Evolutionary conservation across 1,140 invertebrate species (phyloP).

Genomic region (Druon quercuslanigerum): DNA sequence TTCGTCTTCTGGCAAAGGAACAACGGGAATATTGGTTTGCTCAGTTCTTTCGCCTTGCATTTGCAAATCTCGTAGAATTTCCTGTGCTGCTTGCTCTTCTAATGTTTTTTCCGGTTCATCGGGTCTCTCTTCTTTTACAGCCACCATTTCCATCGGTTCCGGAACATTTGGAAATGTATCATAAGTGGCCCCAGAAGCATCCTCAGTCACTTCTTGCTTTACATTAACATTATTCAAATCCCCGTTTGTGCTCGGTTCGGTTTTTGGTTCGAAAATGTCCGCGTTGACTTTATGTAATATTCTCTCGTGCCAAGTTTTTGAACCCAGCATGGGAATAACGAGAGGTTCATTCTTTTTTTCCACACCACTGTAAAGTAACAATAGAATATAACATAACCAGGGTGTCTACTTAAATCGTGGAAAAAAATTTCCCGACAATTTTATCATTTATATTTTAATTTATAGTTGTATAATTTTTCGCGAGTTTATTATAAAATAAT

Average conservation of each 20-base stretch:
- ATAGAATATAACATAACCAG: slow-evolving; percentile 35
- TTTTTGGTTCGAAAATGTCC: slow-evolving; percentile 63
- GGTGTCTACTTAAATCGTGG: neutral
- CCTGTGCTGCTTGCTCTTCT: slow-evolving; percentile 78
- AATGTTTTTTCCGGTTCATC: slow-evolving; percentile 57
- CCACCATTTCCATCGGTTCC: slow-evolving; percentile 8
- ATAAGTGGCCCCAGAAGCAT: neutral
- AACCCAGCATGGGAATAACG: slow-evolving; percentile 79
- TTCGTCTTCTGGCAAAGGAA: slow-evolving; percentile 75
- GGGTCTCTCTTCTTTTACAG: slow-evolving; percentile 51
- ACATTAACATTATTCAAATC: slow-evolving; percentile 22
- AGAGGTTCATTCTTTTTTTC: slow-evolving; percentile 75
- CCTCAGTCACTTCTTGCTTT: slow-evolving; percentile 35
- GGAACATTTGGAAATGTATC: neutral
- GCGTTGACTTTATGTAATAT: slow-evolving; percentile 69
- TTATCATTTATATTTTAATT: too few species aligned
- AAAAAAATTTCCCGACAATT: too few species aligned
- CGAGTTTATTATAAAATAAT: too few species aligned
- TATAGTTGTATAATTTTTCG: too few species aligned
- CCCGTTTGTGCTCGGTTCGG: slow-evolving; percentile 36
- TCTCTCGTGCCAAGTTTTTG: slow-evolving; percentile 69
- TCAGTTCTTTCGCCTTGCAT: slow-evolving; percentile 64
- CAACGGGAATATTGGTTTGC: slow-evolving; percentile 64
- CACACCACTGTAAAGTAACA: slow-evolving; percentile 75
- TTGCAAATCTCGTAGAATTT: slow-evolving; percentile 77